A percentile compares a stretch with the other conserved stretches of the same genome.
These are phyloP conservation scores for Tragopan temminckii DNA, from an alignment of 2,797 vertebrate genomes.

Conservation along the genomic window DNA sequence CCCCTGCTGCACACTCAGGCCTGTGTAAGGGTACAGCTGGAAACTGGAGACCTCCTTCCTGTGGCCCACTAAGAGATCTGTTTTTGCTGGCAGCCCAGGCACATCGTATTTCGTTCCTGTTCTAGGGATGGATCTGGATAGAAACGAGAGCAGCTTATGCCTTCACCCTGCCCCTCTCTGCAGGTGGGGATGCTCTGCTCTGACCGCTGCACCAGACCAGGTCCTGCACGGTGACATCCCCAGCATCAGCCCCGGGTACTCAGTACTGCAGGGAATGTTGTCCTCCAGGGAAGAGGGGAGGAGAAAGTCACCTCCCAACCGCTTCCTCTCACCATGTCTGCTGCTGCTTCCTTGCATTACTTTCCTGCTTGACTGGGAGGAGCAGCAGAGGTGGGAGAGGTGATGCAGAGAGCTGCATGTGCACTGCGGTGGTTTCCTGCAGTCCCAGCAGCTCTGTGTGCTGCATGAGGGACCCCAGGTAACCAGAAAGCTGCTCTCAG, in stretches of 20 bases:
- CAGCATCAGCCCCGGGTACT: neutral
- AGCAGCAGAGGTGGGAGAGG: neutral
- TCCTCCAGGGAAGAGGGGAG: neutral
- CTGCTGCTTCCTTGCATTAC: neutral
- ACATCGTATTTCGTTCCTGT: neutral
- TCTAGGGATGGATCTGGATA: neutral
- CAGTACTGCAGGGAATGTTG: neutral
- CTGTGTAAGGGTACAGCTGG: rapidly evolving
- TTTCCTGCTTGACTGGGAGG: rapidly evolving
- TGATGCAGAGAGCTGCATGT: neutral
- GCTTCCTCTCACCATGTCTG: neutral
- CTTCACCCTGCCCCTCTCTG: neutral
- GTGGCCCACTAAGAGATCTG: neutral
- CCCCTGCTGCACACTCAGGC: neutral
- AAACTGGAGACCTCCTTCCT: rapidly evolving
- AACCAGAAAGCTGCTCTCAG: neutral
- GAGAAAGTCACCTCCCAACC: neutral
- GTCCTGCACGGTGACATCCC: neutral
- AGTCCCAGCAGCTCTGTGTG: neutral
- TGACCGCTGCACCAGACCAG: rapidly evolving
- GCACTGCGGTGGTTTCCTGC: rapidly evolving
- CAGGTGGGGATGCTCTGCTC: neutral
- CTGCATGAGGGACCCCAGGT: rapidly evolving
- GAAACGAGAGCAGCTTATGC: neutral
- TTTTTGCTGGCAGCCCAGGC: neutral